Evolutionary conservation across 2,888 invertebrate species (phyloP).

Genomic region (Electrophaes corylata): DNA sequence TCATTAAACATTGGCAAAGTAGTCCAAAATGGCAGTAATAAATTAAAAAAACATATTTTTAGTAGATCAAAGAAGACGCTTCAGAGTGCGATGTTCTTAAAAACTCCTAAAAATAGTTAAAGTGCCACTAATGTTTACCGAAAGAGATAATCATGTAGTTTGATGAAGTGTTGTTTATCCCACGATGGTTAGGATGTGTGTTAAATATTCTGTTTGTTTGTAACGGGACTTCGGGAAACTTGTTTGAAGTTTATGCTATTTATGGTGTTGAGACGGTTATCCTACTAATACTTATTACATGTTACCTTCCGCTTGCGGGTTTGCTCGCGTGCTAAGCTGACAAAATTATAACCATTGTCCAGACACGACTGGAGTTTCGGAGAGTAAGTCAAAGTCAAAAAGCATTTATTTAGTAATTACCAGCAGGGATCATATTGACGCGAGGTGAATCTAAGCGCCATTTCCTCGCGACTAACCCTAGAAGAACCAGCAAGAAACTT

Average conservation of each 20-base stretch:
- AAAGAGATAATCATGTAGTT: conserved; percentile 36
- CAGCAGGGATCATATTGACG: too few species aligned
- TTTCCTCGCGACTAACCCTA: too few species aligned
- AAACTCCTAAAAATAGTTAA: conserved; percentile 50
- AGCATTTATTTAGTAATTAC: too few species aligned
- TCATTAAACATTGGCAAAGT: too few species aligned
- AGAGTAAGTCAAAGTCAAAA: too few species aligned
- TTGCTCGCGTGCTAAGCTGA: background rate
- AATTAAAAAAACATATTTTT: background rate
- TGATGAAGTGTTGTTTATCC: conserved; percentile 45
- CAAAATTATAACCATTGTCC: too few species aligned
- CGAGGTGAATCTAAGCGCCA: too few species aligned
- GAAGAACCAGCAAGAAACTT: too few species aligned
- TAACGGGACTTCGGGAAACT: conserved; percentile 24
- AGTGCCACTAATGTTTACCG: conserved; percentile 48
- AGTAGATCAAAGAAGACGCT: background rate
- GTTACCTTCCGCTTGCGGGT: background rate
- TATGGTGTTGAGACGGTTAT: conserved; percentile 5
- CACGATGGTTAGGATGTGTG: conserved; percentile 36
- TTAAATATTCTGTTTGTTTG: conserved; percentile 37
- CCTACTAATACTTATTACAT: background rate
- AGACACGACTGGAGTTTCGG: too few species aligned
- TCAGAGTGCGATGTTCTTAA: background rate
- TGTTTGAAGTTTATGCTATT: conserved; percentile 25
- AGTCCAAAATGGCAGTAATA: too few species aligned